Evolutionary conservation across 2,888 invertebrate genomes (phyloP), one percentile per base, ranked within the genome.

Genomic region (Philereme vetulata): DNA sequence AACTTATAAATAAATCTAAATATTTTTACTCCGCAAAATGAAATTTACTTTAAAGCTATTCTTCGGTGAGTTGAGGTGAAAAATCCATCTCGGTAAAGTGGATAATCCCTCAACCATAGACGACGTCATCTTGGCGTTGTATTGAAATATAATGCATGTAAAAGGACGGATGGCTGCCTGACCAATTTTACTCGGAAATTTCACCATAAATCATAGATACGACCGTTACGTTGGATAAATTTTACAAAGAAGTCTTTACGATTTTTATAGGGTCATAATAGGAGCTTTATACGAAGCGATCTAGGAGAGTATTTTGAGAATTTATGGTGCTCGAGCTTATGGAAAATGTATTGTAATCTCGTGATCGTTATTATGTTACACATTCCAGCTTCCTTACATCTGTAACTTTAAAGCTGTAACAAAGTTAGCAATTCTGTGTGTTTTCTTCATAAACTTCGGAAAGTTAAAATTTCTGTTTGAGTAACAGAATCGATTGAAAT

Each of bases 61-160:
- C 62, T 66, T 59, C 56, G 67, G 66, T 62, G 66, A 77, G 74
- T 72, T 72, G 72, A 70, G 68, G 66, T 72, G 72, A 73, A 76
- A 82, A 82, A 80, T 82, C 80, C 75, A 85, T 84, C 77, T 75
- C 75, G 68, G 76, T 65, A 76, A 80, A 85, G 82, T 80, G 82
- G 85, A 86, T 87, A 84, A 87, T 87, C 84, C 80, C 73, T 76
- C 72, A 75, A 74, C 72, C 76, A 81, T 76, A 76, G 77, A 70
- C 73, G 73, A 45, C 56, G 61, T 72, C 76, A 69, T 69, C 71
- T 68, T 69, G 65, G 66, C 75, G 69, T 74, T 71, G 74, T 74
- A 72, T 75, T 72, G 72, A 75, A 80, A 77, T 76, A 78, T 74
- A 71, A 60, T 66, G 62, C 62, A 55, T 57, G 46, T 43, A 56